Conservation (phyloP, 2,113 vertebrate species). For the Mionectes macconnelli region DNA sequence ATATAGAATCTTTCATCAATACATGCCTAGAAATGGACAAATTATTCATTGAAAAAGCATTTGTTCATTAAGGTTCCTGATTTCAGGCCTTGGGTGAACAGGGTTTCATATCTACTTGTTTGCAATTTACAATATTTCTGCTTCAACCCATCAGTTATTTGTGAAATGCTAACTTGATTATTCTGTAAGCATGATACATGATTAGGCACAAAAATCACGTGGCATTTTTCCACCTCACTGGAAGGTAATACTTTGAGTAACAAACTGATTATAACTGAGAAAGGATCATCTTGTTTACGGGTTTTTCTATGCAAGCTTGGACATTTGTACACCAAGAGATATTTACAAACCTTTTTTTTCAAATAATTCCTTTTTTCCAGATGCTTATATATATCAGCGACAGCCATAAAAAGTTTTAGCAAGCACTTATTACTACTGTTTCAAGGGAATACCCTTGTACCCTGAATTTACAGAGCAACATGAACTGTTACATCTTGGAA, state of each 20-base stretch:
- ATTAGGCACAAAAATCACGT: neutral
- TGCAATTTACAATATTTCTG: neutral
- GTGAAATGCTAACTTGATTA: neutral
- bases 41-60: conserved; percentile 7
- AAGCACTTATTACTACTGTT: neutral
- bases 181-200: neutral
- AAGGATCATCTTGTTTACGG: neutral
- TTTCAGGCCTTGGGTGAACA: neutral
- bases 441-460: neutral
- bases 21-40: conserved; percentile 28
- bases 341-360: neutral
- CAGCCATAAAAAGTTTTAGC: neutral
- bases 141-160: neutral
- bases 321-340: neutral
- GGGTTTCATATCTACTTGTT: neutral
- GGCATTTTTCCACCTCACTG: neutral
- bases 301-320: neutral
- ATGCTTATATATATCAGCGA: neutral
- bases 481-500: neutral
- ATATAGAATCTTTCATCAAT: conserved; percentile 72
- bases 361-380: neutral
- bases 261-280: neutral
- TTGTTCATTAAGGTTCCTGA: neutral
- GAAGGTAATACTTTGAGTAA: neutral
- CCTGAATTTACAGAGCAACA: neutral